Evolutionary conservation across 2,888 invertebrate species (phyloP), one percentile per base, ranked within the genome.

Genomic region (Xylocampa areola): DNA sequence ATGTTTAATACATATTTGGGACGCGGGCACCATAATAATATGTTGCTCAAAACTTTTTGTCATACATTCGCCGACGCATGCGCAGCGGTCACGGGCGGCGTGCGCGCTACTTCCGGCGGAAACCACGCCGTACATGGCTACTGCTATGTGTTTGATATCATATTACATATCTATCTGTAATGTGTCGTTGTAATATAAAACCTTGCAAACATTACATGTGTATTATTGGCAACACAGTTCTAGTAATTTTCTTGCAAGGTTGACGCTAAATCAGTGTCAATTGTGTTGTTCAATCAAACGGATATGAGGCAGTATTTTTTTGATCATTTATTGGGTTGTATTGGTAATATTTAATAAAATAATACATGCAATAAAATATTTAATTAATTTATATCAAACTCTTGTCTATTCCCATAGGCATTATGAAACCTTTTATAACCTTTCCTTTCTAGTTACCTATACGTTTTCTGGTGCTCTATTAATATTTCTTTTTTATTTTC

Each of bases 21-120:
- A 66, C 54, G 43, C 32, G 45, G 23, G 30, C 11, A 11, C 39
- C 65, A 66, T 73, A 57, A 23, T 63, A 48, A 63, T 66, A 40
- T 73, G 60, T 51, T 61, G 48, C 54, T 57, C 13, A 40, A 65
- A 35, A 64, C 25, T 69, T 77, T 74, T 78, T 76, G 78, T 73
- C 72, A 69, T 75, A 57, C 49, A 62, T 73, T 69, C 64, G 67
- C 68, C 58, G 60, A 66, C 70, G 81, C 81, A 81, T 73, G 84
- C 77, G 76, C 85, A 77, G 78, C 86, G 90, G 89, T 90, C 92
- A 91, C 86, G 89, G 90, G 85, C 88, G 80, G 86, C 91, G 90
- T 92, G 89, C 82, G 85, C 84, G 87, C 89, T 81, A 88, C 91
- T 88, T 94, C 92, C 93, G 92, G 78, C 92, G 93, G 93, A 93